phyloP scores from a whole-genome alignment of 2,888 invertebrate genomes.

The Mimachlamys varia region DNA sequence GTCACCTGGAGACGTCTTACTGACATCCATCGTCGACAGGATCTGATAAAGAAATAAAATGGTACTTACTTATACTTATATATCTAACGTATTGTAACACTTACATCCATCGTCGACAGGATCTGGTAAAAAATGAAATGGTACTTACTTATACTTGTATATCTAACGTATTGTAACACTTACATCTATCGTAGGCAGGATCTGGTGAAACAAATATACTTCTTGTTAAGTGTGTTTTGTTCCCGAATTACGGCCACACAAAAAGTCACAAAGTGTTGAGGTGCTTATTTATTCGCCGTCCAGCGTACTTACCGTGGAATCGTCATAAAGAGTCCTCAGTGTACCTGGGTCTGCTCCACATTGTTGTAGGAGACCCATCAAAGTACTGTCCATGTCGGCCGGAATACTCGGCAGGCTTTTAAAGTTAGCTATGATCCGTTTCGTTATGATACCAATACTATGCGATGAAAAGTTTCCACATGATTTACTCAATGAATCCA shows the following conservation, averaged over 20 bases:
- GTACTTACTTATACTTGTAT: not conserved
- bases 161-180: not conserved
- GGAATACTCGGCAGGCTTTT: constrained; percentile 37
- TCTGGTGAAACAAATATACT: no score
- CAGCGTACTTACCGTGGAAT: constrained; percentile 41
- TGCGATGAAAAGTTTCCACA: constrained; percentile 40
- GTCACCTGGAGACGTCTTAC: constrained; percentile 37
- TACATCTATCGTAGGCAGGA: not conserved
- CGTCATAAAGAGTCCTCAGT: constrained; percentile 42
- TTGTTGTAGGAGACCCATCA: constrained; percentile 42
- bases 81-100: not conserved
- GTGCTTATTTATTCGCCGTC: no score
- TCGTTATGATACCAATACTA: constrained; percentile 41
- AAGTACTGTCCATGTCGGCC: constrained; percentile 34
- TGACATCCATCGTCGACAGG: constrained; percentile 45
- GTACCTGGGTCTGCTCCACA: constrained; percentile 47
- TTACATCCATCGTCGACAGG: no score
- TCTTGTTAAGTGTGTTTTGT: no score
- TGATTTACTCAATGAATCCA: constrained; percentile 39
- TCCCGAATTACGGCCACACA: no score
- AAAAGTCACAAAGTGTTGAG: no score
- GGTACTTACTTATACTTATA: not conserved
- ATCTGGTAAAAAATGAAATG: constrained; percentile 37
- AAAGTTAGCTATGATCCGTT: constrained; percentile 40
- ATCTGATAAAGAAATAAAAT: constrained; percentile 39